Conservation (phyloP, 2,113 vertebrate species). For the Cyanoderma ruficeps region DNA sequence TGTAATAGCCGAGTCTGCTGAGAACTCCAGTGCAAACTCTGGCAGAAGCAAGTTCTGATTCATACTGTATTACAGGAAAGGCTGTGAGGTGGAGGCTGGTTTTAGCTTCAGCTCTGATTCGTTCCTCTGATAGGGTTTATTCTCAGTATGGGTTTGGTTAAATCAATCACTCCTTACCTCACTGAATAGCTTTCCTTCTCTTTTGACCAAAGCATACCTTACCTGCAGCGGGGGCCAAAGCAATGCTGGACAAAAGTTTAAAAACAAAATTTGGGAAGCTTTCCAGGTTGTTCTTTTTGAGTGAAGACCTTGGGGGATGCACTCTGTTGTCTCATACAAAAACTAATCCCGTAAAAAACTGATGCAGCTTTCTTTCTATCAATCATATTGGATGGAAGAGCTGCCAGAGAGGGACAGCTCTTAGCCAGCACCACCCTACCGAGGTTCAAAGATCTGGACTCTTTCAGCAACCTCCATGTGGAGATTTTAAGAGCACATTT, state of each 20-base stretch:
- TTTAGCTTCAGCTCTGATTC: not conserved
- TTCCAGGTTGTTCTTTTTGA: not conserved
- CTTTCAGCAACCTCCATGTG: slow-evolving; percentile 19
- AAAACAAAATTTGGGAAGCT: not conserved
- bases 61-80: not conserved
- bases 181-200: not conserved
- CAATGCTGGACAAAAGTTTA: not conserved
- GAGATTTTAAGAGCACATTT: slow-evolving; percentile 33
- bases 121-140: not conserved
- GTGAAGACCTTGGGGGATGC: not conserved
- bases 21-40: not conserved
- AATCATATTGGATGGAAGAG: not conserved
- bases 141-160: not conserved
- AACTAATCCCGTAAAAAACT: not conserved
- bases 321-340: not conserved
- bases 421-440: not conserved
- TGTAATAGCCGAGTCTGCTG: not conserved
- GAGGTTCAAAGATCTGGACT: not conserved
- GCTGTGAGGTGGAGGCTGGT: not conserved
- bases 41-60: not conserved
- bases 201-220: not conserved
- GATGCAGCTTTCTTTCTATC: not conserved
- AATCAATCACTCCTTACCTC: not conserved
- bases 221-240: not conserved
- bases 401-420: not conserved